Evolutionary conservation across 1,140 invertebrate genomes (phyloP).

Genomic region (Pachypeltis micranthus): DNA sequence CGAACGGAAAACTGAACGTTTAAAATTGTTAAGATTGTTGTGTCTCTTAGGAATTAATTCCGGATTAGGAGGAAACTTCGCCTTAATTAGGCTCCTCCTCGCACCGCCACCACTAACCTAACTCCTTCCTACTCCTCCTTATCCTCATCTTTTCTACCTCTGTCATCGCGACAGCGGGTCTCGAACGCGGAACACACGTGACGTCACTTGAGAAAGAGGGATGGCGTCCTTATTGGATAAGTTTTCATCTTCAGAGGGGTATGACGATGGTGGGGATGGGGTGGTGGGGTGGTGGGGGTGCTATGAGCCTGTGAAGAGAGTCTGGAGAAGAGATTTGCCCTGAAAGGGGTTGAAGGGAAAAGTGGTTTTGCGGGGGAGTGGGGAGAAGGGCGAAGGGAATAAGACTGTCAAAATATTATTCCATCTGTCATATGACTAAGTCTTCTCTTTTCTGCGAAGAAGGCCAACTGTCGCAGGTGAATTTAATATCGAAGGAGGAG

Average conservation of each 20-base stretch:
- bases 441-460: neutral
- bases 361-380: too few relatives aligned
- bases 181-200: neutral
- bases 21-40: neutral
- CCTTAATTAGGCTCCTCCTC: neutral
- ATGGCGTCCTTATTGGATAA: constrained; percentile 25
- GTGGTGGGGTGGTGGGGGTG: too few relatives aligned
- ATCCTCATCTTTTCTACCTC: neutral
- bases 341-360: too few relatives aligned
- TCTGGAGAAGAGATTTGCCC: too few relatives aligned
- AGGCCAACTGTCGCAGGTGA: constrained; percentile 23
- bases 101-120: too few relatives aligned
- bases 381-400: constrained; percentile 14
- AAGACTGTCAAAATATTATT: constrained; percentile 26
- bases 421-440: constrained; percentile 23
- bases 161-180: neutral
- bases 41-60: neutral
- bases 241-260: constrained; percentile 15
- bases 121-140: neutral
- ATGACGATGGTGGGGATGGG: neutral
- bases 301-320: neutral
- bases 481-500: constrained; percentile 18
- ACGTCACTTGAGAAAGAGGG: neutral
- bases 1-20: too few relatives aligned
- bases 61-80: neutral